Evolutionary conservation across 23 tunicate species (phyloP), one percentile per base, ranked within the genome.

Genomic region (Halocynthia aurantium): DNA sequence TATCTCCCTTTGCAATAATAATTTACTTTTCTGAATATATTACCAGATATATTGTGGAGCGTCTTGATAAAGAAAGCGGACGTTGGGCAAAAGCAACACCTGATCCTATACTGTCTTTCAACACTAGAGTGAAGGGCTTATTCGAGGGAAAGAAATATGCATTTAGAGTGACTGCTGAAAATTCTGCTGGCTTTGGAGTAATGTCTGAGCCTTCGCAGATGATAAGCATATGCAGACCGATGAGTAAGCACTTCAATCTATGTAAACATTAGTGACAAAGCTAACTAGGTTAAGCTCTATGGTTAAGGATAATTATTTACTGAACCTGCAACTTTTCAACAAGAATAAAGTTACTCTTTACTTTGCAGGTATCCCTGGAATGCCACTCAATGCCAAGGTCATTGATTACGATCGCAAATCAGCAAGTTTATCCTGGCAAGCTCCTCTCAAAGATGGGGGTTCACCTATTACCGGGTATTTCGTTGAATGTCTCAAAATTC

Each of bases 121-220:
- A 73, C 31, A 80, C 84, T 77, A 84, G 95, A 20, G 99, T 89
- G 7, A 94, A 84, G 55, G 99, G 99, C 15, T 76, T 94, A 44
- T 84, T 94, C 66, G 87, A 94, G 65, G 95, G 91, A 10, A 73
- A 69, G 51, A 82, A 80, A 52, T 94, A 94, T 71, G 62, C 87
- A 8, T 94, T 94, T 81, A 70, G 99, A 52, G 87, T 94, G 8
- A 76, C 74, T 10, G 89, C 99, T 72, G 95, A 81, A 63, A 94
- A 94, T 76, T 65, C 82, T 6, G 99, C 88, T 78, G 99, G 99
- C 50, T 22, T 81, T 51, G 85, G 95, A 67, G 81, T 88, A 69
- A 82, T 84, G 7, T 94, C 99, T 1, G 95, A 88, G 72, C 90
- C 86, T 72, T 72, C 95, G 54, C 60, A 84, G 21, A 84, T 81